Evolutionary conservation across 2,888 invertebrate species (phyloP).

Genomic region (Aelia acuminata): DNA sequence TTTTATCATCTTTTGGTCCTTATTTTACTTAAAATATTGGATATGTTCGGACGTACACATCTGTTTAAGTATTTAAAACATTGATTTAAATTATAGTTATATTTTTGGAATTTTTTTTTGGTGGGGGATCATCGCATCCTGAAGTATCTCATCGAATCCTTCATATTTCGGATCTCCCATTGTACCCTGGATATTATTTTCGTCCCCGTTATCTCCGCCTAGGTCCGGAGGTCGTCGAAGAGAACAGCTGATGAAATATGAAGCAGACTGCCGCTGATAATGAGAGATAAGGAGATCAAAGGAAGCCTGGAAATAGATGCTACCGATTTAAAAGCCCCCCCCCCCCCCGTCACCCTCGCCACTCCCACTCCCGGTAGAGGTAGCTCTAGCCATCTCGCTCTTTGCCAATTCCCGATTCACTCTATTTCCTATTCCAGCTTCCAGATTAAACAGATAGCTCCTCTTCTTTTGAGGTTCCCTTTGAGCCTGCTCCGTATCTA

Average conservation of each 20-base stretch:
- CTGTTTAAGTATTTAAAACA: too few species aligned
- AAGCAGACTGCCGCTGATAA: conserved; percentile 10
- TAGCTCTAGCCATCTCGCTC: too few species aligned
- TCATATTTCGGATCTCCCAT: not conserved
- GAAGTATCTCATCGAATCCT: not conserved
- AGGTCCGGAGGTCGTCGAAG: not conserved
- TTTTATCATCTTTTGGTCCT: too few species aligned
- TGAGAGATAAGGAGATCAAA: conserved; percentile 48
- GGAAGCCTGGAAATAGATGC: not conserved
- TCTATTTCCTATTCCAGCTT: conserved; percentile 42
- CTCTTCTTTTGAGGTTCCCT: conserved; percentile 34
- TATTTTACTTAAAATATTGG: too few species aligned
- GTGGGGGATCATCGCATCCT: not conserved
- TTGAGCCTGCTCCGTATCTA: conserved; percentile 11
- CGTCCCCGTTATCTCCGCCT: not conserved
- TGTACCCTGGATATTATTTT: not conserved
- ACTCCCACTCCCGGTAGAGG: not conserved
- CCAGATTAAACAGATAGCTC: conserved; percentile 41
- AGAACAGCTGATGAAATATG: conserved; percentile 39
- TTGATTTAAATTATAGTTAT: too few species aligned
- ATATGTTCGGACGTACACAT: too few species aligned
- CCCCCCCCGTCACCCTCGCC: not conserved
- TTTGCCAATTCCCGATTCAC: conserved; percentile 42
- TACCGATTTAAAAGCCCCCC: conserved; percentile 21
- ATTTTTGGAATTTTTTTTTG: not conserved